A percentile compares a stretch with the other conserved stretches of the same genome.
phyloP scores from a whole-genome alignment of 2,888 invertebrate genomes.

The Lamellibrachia satsuma region DNA sequence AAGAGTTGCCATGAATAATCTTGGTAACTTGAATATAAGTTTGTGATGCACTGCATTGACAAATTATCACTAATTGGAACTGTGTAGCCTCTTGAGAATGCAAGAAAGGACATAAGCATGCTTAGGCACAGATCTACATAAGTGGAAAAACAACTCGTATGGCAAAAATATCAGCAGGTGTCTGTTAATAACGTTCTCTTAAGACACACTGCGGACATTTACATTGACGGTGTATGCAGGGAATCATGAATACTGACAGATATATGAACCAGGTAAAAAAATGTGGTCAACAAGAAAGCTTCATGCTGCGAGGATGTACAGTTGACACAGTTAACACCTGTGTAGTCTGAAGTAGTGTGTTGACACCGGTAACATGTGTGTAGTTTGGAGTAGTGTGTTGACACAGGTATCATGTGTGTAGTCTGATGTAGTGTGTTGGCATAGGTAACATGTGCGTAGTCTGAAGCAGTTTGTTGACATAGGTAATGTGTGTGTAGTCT shows the following conservation, averaged over 20 bases:
- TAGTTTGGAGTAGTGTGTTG: not conserved
- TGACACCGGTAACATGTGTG: not conserved
- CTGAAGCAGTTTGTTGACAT: not conserved
- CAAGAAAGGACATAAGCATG: not conserved
- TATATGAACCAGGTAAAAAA: no score
- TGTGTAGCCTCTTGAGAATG: not conserved
- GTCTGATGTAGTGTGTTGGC: not conserved
- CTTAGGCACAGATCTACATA: not conserved
- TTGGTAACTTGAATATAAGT: not conserved
- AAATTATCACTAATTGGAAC: not conserved
- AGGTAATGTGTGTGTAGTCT: not conserved
- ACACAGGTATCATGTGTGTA: not conserved
- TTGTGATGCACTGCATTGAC: not conserved
- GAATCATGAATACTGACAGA: no score
- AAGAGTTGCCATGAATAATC: not conserved
- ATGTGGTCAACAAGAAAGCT: no score
- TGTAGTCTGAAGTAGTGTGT: no score
- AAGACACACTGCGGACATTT: not conserved
- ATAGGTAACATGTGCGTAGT: not conserved
- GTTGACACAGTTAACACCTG: no score
- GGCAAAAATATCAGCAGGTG: not conserved
- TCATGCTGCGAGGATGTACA: no score
- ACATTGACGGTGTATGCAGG: no score
- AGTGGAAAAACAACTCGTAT: not conserved
- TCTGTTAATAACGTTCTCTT: slow-evolving; percentile 5